Evolutionary conservation across 1,140 invertebrate genomes (phyloP).

Genomic region (Daktulosphaira vitifoliae): DNA sequence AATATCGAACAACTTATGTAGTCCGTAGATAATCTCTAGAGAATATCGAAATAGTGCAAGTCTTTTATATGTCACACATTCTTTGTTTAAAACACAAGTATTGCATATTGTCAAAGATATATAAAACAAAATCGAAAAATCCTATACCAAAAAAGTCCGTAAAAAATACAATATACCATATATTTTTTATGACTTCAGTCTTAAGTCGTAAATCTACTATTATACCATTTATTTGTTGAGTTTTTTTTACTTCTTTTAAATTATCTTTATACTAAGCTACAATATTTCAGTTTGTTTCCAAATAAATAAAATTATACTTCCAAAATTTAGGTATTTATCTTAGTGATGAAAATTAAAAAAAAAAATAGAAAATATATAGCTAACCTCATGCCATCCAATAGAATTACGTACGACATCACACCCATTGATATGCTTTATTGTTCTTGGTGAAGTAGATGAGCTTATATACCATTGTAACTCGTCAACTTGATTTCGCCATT

Average conservation of each 20-base stretch:
- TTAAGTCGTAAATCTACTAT: no score
- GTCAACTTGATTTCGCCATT: constrained; percentile 21
- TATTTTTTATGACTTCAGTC: constrained; percentile 8
- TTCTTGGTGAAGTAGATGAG: background rate
- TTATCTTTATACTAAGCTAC: no score
- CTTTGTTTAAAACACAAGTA: background rate
- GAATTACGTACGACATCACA: background rate
- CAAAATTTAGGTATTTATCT: no score
- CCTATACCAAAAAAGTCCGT: background rate
- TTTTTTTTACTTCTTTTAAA: no score
- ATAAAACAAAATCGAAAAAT: background rate
- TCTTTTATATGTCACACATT: background rate
- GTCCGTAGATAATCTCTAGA: background rate
- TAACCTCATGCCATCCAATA: no score
- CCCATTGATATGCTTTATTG: no score
- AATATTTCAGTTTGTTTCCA: no score
- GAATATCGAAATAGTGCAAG: constrained; percentile 1
- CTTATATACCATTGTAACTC: constrained; percentile 14
- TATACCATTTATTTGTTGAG: no score
- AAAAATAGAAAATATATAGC: no score
- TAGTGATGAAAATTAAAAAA: no score
- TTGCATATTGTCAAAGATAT: no score
- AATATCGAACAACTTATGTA: background rate
- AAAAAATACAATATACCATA: constrained; percentile 2
- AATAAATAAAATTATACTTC: no score